Percentiles rank a stretch among this genome's conserved stretches.
phyloP scores from a whole-genome alignment of 2,888 invertebrate species.

The Dysmachus trigonus region DNA sequence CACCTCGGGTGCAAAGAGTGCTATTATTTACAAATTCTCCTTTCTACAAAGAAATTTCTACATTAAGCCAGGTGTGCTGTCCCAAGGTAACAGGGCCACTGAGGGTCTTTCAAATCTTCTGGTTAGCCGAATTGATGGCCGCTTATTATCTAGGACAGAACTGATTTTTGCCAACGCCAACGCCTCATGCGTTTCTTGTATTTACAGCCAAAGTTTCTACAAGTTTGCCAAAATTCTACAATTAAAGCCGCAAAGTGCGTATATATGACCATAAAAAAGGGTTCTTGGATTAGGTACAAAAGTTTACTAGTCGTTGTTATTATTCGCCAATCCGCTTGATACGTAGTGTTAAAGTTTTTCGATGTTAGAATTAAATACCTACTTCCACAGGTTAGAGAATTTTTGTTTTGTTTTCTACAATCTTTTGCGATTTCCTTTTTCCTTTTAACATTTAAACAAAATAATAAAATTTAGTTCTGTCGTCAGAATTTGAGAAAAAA shows the following conservation, averaged over 20 bases:
- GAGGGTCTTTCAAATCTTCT: background rate
- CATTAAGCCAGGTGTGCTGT: slow-evolving; percentile 18
- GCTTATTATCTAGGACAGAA: slow-evolving; percentile 20
- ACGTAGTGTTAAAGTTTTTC: background rate
- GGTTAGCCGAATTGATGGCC: slow-evolving; percentile 8
- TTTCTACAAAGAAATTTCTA: slow-evolving; percentile 39
- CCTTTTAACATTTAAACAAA: no score
- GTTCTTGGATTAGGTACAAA: background rate
- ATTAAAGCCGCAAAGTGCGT: background rate
- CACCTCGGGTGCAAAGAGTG: background rate
- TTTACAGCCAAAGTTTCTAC: slow-evolving; percentile 19
- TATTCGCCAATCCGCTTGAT: background rate
- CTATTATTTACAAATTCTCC: slow-evolving; percentile 31
- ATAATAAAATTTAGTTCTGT: no score
- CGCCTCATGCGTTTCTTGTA: slow-evolving; percentile 13
- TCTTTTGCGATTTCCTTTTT: background rate
- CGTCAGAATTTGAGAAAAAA: no score
- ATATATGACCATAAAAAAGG: background rate
- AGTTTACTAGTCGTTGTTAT: background rate
- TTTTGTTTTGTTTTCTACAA: background rate
- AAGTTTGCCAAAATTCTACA: background rate
- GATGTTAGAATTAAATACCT: background rate
- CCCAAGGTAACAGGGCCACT: slow-evolving; percentile 20
- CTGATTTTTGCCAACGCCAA: background rate
- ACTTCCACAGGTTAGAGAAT: no score